These are phyloP conservation scores for Choreutis nemorana DNA, from an alignment of 2,888 invertebrate genomes.

Conservation along the genomic window DNA sequence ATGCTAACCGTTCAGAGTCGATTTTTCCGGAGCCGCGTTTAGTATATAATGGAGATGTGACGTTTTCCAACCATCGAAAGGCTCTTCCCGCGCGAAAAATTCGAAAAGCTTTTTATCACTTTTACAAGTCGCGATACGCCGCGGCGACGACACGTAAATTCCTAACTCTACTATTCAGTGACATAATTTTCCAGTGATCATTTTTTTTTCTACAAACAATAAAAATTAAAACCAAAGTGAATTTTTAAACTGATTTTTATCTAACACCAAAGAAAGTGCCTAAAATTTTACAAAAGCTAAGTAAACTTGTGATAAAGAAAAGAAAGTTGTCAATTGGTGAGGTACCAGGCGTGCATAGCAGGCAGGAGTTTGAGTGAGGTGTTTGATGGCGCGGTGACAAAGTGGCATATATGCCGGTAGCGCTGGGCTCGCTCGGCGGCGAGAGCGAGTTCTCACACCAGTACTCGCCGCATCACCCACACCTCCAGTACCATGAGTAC, in stretches of 20 bases:
- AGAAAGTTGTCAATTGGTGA: not conserved
- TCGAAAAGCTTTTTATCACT: slow-evolving; percentile 63
- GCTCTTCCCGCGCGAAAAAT: slow-evolving; percentile 64
- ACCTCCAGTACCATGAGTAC: slow-evolving; percentile 62
- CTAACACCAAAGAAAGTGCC: no score
- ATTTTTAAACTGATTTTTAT: no score
- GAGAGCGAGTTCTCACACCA: slow-evolving; percentile 62
- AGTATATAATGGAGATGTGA: slow-evolving; percentile 56
- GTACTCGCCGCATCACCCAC: slow-evolving; percentile 50
- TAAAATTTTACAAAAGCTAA: no score
- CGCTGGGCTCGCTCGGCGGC: slow-evolving; percentile 71
- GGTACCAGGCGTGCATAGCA: slow-evolving; percentile 20
- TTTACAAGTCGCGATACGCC: slow-evolving; percentile 53
- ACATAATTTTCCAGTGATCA: no score
- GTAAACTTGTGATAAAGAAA: no score
- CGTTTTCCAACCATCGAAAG: slow-evolving; percentile 39
- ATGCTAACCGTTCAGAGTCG: slow-evolving; percentile 20
- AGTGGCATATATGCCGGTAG: slow-evolving; percentile 72
- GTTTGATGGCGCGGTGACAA: slow-evolving; percentile 68
- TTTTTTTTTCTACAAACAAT: slow-evolving; percentile 7
- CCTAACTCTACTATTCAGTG: not conserved
- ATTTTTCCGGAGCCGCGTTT: slow-evolving; percentile 27
- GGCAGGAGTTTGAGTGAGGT: slow-evolving; percentile 15
- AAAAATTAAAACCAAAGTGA: slow-evolving; percentile 7
- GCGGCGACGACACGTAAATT: slow-evolving; percentile 1